phyloP scores from a whole-genome alignment of 1,140 invertebrate genomes.

The Cryptotermes secundus region DNA sequence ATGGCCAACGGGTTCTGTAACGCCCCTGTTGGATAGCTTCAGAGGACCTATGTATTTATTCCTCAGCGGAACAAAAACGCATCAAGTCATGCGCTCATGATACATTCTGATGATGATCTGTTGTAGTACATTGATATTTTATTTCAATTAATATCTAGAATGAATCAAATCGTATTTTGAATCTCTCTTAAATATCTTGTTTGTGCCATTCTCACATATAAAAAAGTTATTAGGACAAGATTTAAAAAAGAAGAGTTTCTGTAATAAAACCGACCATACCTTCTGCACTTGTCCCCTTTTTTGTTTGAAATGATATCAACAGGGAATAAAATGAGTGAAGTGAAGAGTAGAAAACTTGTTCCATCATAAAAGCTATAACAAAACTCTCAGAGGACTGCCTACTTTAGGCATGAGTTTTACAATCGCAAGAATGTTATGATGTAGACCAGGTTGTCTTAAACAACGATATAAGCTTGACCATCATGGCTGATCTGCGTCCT shows the following conservation, averaged over 20 bases:
- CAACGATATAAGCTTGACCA: not conserved
- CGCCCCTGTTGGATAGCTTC: no score
- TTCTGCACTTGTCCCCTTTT: not conserved
- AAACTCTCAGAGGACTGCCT: not conserved
- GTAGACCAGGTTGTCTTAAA: not conserved
- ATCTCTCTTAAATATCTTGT: not conserved
- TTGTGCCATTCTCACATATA: not conserved
- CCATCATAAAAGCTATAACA: constrained; percentile 11
- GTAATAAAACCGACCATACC: not conserved
- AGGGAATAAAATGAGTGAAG: not conserved
- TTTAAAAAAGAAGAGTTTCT: not conserved
- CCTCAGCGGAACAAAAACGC: not conserved
- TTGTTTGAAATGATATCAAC: constrained; percentile 14
- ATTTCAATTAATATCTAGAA: not conserved
- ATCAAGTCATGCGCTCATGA: not conserved
- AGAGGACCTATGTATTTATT: not conserved
- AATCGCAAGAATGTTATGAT: not conserved
- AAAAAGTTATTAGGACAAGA: not conserved
- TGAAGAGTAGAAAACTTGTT: constrained; percentile 1
- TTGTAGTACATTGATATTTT: not conserved
- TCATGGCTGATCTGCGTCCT: not conserved
- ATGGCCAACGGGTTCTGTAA: not conserved
- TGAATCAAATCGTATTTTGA: not conserved
- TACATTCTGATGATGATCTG: not conserved
- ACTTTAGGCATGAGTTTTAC: not conserved